Evolutionary conservation across 2,113 vertebrate genomes (phyloP).

Genomic region (Antechinus flavipes): DNA sequence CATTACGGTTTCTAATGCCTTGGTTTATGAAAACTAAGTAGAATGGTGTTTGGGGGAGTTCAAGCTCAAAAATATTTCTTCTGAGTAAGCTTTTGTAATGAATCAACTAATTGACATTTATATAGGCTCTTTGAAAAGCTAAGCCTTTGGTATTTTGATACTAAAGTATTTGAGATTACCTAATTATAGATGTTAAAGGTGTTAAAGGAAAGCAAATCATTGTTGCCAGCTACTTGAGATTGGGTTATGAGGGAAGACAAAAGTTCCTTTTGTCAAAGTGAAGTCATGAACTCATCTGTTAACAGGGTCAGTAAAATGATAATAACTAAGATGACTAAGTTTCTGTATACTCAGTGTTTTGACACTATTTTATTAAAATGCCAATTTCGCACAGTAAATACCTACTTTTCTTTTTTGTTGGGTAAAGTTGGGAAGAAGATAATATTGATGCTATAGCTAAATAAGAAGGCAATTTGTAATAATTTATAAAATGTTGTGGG

Average conservation of each 20-base stretch:
- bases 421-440: background rate
- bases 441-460: background rate
- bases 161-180: background rate
- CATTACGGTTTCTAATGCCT: conserved; percentile 5
- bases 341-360: background rate
- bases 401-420: background rate
- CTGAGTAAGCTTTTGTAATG: background rate
- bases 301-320: background rate
- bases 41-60: conserved; percentile 7
- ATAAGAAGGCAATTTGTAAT: background rate
- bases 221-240: background rate
- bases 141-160: background rate
- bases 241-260: background rate
- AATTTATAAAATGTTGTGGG: background rate
- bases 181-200: background rate
- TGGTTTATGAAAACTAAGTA: conserved; percentile 17
- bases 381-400: background rate
- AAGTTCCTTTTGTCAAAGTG: background rate
- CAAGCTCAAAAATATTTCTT: background rate
- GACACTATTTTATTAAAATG: background rate
- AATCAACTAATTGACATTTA: conserved; percentile 20
- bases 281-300: background rate
- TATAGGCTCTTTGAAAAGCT: background rate
- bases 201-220: background rate
- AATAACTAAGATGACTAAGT: background rate